These are phyloP conservation scores for Zoanthus solanderi DNA, from an alignment of 92 coral and sea anemone genomes.

Conservation along the genomic window DNA sequence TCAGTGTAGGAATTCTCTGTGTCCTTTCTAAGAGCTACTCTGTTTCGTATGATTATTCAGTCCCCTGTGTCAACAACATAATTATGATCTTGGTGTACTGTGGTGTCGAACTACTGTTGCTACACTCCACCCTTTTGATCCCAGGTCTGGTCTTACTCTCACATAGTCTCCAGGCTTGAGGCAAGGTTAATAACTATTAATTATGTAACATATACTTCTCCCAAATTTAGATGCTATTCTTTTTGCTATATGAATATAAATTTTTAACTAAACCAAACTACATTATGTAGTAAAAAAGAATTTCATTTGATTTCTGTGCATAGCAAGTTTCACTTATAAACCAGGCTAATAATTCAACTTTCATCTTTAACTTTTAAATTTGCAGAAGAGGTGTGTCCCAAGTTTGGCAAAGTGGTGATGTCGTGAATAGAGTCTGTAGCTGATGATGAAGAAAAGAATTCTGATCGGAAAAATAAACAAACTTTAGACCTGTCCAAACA, in stretches of 20 bases:
- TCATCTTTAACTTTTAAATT: constrained; percentile 32
- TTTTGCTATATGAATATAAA: too few relatives aligned
- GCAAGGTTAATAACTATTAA: too few relatives aligned
- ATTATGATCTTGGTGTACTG: too few relatives aligned
- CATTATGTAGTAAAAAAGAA: not conserved
- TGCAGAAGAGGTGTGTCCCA: constrained; percentile 48
- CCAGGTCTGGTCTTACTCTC: too few relatives aligned
- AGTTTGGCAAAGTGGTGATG: constrained; percentile 51
- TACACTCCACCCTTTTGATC: too few relatives aligned
- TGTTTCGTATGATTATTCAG: constrained; percentile 7
- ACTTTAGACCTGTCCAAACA: not conserved
- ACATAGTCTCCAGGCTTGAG: too few relatives aligned
- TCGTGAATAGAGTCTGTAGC: constrained; percentile 11
- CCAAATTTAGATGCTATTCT: too few relatives aligned
- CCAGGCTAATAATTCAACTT: constrained; percentile 24
- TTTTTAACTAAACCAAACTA: too few relatives aligned
- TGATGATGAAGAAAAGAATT: constrained; percentile 18
- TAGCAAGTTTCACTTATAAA: not conserved
- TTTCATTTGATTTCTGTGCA: not conserved
- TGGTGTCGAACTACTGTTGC: too few relatives aligned
- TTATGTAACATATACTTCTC: too few relatives aligned
- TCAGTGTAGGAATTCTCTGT: not conserved
- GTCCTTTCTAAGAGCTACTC: constrained; percentile 20
- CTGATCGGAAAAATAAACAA: not conserved
- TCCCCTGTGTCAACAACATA: too few relatives aligned